phyloP scores from a whole-genome alignment of 2,888 invertebrate species.

The Drosophila birchii region DNA sequence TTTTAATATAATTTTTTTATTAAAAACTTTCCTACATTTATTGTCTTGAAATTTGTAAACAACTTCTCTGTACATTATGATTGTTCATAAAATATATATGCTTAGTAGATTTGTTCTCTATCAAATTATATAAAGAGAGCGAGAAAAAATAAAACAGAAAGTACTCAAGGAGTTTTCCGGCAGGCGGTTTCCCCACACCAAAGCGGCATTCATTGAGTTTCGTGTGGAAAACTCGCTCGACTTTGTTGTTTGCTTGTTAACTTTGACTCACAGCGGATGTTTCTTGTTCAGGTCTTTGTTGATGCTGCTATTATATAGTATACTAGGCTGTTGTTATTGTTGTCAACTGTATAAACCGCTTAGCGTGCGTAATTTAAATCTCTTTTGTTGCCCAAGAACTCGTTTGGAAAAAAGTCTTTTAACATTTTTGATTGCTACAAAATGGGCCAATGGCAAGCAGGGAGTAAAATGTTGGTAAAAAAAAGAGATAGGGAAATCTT shows the following conservation, averaged over 20 bases:
- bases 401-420: slow-evolving; percentile 71
- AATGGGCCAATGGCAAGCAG: slow-evolving; percentile 55
- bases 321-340: slow-evolving; percentile 40
- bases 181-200: slow-evolving; percentile 4
- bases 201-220: slow-evolving; percentile 31
- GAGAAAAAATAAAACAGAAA: not conserved
- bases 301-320: slow-evolving; percentile 21
- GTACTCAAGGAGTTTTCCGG: slow-evolving; percentile 9
- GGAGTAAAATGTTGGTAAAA: slow-evolving; percentile 44
- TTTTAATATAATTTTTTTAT: not conserved
- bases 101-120: not conserved
- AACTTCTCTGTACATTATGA: not conserved
- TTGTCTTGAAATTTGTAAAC: not conserved
- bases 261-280: slow-evolving; percentile 50
- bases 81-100: not conserved
- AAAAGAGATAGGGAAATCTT: no score
- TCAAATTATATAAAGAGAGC: not conserved
- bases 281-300: slow-evolving; percentile 35
- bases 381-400: slow-evolving; percentile 73
- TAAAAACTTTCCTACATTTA: not conserved
- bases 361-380: slow-evolving; percentile 76
- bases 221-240: slow-evolving; percentile 17
- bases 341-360: slow-evolving; percentile 68
- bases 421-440: slow-evolving; percentile 64
- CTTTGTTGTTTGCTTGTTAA: slow-evolving; percentile 58